phyloP scores from a whole-genome alignment of 2,797 vertebrate genomes.

The Caiman crocodilus region DNA sequence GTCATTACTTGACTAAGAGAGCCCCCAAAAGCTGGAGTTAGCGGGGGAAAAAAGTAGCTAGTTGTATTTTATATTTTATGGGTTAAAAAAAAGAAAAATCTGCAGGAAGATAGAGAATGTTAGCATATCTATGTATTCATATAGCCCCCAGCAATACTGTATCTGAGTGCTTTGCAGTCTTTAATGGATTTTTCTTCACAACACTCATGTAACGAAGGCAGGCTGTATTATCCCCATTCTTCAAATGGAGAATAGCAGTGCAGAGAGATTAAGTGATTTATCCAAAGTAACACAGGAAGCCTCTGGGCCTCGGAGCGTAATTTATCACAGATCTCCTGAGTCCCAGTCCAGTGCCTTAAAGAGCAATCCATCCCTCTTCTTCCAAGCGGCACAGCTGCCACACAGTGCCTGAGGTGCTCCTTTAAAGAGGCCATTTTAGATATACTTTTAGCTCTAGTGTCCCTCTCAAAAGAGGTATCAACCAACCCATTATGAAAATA shows the following conservation, averaged over 20 bases:
- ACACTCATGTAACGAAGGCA: slow-evolving; percentile 52
- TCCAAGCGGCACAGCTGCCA: slow-evolving; percentile 9
- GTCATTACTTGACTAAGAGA: background rate
- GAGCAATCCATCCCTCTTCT: slow-evolving; percentile 42
- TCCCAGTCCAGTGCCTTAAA: slow-evolving; percentile 10
- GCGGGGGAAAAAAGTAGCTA: background rate
- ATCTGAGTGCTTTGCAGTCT: background rate
- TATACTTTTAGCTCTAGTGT: background rate
- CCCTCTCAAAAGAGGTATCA: background rate
- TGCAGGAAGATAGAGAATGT: background rate
- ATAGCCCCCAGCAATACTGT: slow-evolving; percentile 24
- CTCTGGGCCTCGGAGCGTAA: slow-evolving; percentile 58
- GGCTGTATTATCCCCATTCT: slow-evolving; percentile 57
- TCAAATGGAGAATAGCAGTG: slow-evolving; percentile 35
- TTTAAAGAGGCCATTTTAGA: slow-evolving; percentile 17
- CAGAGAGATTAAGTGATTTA: slow-evolving; percentile 69
- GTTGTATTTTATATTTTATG: background rate
- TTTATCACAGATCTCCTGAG: slow-evolving; percentile 64
- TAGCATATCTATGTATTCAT: background rate
- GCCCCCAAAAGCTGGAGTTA: background rate
- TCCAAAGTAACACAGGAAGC: slow-evolving; percentile 56
- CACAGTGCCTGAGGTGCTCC: slow-evolving; percentile 55
- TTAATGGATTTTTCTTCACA: slow-evolving; percentile 58
- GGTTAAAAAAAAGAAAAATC: background rate
- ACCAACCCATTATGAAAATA: background rate